Conservation (phyloP, 1,140 invertebrate genomes). For the Gyrodactylus salaris region DNA sequence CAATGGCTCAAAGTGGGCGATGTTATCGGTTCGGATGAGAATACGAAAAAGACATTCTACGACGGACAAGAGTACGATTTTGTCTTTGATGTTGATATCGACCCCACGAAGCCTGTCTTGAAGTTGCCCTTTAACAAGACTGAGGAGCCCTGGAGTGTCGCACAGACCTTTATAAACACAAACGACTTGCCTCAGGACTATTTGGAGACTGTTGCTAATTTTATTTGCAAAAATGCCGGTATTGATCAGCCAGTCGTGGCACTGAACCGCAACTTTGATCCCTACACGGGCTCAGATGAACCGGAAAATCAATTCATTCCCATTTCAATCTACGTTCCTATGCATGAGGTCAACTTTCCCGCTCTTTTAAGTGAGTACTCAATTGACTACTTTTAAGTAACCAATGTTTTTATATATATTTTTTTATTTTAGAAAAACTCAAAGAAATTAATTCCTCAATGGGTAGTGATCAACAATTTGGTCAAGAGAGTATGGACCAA, state of each 20-base stretch:
- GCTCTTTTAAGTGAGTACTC: background rate
- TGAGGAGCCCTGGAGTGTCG: constrained; percentile 31
- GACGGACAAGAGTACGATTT: constrained; percentile 46
- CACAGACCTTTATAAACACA: constrained; percentile 30
- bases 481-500: too few species aligned
- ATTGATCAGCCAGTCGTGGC: too few species aligned
- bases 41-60: background rate
- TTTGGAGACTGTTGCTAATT: constrained; percentile 69
- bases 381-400: too few species aligned
- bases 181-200: constrained; percentile 38
- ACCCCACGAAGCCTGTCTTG: constrained; percentile 46
- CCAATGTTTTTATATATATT: too few species aligned
- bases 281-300: background rate
- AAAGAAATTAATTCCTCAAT: too few species aligned
- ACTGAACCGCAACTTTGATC: background rate
- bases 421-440: too few species aligned
- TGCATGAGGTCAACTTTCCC: background rate
- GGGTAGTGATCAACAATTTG: too few species aligned
- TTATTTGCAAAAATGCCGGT: constrained; percentile 46
- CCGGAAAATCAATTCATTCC: background rate
- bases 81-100: constrained; percentile 66
- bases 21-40: background rate
- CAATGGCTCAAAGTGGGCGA: constrained; percentile 1
- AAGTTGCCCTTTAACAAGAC: constrained; percentile 56
- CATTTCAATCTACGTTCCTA: background rate